Percentiles rank a stretch among this genome's conserved stretches.
phyloP scores from a whole-genome alignment of 2,113 vertebrate genomes.

The Pogonocichla stellata region DNA sequence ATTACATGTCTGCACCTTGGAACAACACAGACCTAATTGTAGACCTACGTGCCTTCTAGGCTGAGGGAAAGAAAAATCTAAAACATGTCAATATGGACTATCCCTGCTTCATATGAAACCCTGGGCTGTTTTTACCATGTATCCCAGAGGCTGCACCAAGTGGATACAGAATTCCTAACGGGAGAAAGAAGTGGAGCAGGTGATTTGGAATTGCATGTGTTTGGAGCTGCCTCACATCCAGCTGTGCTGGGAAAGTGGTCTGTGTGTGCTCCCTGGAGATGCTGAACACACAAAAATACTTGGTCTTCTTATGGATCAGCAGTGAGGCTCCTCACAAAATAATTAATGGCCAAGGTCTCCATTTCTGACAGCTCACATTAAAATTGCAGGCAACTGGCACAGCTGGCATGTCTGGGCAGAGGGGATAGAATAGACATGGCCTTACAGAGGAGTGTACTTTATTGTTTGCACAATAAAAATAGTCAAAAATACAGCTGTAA shows the following conservation, averaged over 20 bases:
- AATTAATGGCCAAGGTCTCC: background rate
- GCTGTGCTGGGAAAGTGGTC: background rate
- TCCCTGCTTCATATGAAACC: background rate
- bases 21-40: background rate
- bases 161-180: background rate
- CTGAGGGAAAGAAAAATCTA: background rate
- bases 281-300: background rate
- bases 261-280: background rate
- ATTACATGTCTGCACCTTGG: conserved; percentile 21
- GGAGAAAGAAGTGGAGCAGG: background rate
- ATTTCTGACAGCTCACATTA: background rate
- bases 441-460: background rate
- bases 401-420: background rate
- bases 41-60: background rate
- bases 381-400: background rate
- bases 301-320: background rate
- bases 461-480: background rate
- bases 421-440: background rate
- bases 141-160: background rate
- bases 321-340: conserved; percentile 12
- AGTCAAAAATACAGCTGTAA: background rate
- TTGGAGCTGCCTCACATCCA: background rate
- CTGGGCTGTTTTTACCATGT: background rate
- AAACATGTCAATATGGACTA: background rate
- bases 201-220: background rate